These are phyloP conservation scores for Sycophila sp. DNA, from an alignment of 1,140 invertebrate species.

Conservation along the genomic window DNA sequence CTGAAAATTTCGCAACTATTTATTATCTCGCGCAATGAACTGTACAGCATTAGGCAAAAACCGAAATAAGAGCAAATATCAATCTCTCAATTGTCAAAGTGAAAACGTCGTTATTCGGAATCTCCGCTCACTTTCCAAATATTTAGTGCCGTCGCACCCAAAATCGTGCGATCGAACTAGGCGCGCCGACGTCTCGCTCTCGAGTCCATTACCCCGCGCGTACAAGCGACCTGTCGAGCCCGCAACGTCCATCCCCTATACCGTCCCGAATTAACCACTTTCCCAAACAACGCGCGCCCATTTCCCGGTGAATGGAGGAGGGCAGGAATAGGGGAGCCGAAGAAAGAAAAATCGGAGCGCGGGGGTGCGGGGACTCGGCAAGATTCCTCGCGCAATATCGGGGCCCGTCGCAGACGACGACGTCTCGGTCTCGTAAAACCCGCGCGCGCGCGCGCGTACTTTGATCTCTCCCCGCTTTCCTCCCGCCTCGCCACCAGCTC, in stretches of 20 bases:
- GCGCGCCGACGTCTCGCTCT: too few species aligned
- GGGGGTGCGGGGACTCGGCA: neutral
- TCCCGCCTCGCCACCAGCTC: neutral
- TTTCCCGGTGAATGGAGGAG: neutral
- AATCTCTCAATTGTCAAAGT: too few species aligned
- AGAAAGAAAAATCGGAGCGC: neutral
- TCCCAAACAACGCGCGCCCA: neutral
- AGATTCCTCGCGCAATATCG: neutral
- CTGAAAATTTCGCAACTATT: too few species aligned
- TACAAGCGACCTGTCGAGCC: too few species aligned
- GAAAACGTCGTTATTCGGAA: too few species aligned
- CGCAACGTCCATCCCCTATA: neutral
- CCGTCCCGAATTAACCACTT: conserved; percentile 16
- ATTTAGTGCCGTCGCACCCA: too few species aligned
- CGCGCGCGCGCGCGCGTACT: conserved; percentile 30
- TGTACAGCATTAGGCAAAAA: too few species aligned
- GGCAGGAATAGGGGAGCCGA: neutral
- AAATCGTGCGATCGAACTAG: too few species aligned
- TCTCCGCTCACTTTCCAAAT: too few species aligned
- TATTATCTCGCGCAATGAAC: too few species aligned
- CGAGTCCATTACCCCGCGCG: too few species aligned
- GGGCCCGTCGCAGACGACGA: neutral
- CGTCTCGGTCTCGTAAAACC: conserved; percentile 1
- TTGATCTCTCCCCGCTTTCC: conserved; percentile 45
- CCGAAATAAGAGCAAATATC: too few species aligned